Conservation (phyloP, 2,113 vertebrate species). For the Neolamprologus cancellatus region DNA sequence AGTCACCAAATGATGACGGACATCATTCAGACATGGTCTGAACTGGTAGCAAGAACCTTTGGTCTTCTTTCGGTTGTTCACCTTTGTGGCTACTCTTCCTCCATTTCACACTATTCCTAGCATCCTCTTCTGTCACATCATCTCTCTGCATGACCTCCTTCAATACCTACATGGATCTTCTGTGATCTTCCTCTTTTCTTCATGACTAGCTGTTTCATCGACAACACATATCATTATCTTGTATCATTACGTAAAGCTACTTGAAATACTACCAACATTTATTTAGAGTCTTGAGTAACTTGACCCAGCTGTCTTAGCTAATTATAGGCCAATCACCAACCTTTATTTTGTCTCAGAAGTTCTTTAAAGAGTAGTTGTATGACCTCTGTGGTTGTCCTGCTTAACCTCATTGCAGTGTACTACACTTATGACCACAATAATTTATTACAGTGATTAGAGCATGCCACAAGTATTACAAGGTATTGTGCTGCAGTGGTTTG, state of each 20-base stretch:
- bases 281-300: not conserved
- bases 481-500: not conserved
- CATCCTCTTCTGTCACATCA: not conserved
- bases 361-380: not conserved
- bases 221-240: not conserved
- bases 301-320: not conserved
- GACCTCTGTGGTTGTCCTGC: not conserved
- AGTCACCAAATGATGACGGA: not conserved
- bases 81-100: not conserved
- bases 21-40: not conserved
- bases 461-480: not conserved
- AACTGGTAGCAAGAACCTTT: not conserved
- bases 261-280: not conserved
- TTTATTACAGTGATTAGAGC: not conserved
- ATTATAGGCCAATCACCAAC: not conserved
- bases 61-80: accelerated
- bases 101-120: not conserved
- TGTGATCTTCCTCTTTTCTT: not conserved
- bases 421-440: not conserved
- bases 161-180: not conserved
- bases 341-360: not conserved
- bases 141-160: not conserved
- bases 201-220: not conserved
- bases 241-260: not conserved
- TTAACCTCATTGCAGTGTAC: not conserved